These are phyloP conservation scores for Typhlichthys eigenmanni DNA, from an alignment of 2,797 vertebrate genomes.

Conservation along the genomic window DNA sequence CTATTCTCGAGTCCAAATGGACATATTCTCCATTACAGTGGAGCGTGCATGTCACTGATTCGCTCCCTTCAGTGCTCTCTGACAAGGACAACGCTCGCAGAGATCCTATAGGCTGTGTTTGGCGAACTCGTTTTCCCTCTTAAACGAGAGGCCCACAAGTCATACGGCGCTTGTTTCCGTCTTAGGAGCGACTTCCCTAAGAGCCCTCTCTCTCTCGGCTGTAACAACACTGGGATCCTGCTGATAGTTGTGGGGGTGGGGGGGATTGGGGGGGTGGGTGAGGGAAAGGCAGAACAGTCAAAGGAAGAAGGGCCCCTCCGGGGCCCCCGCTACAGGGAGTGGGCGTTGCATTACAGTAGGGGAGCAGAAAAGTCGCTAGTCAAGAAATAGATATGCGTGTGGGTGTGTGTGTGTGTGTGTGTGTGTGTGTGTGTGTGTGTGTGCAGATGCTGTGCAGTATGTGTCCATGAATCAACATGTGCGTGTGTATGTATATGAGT, in stretches of 20 bases:
- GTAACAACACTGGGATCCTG: conserved; percentile 52
- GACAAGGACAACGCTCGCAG: too few relatives aligned
- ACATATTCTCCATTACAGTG: too few relatives aligned
- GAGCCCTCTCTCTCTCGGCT: conserved; percentile 34
- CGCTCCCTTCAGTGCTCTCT: too few relatives aligned
- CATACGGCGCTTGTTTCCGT: background rate
- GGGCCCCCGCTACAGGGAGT: conserved; percentile 49
- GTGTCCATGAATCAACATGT: background rate
- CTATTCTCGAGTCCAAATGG: too few relatives aligned
- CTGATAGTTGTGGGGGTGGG: conserved; percentile 43
- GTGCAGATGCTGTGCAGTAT: too few relatives aligned
- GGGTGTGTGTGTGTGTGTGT: background rate
- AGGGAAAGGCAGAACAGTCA: conserved; percentile 50
- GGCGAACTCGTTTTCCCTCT: conserved; percentile 11
- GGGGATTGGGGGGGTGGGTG: conserved; percentile 21
- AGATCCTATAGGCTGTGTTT: background rate
- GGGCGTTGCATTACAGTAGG: conserved; percentile 29
- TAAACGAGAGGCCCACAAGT: too few relatives aligned
- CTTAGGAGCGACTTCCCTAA: conserved; percentile 40
- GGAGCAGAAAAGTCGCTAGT: conserved; percentile 9
- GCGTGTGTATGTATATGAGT: background rate
- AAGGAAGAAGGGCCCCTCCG: conserved; percentile 46
- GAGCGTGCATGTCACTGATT: too few relatives aligned
- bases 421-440: background rate
- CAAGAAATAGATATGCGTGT: conserved; percentile 3